Evolutionary conservation across 2,888 invertebrate genomes (phyloP), one percentile per base, ranked within the genome.

Genomic region (Noctua comes): DNA sequence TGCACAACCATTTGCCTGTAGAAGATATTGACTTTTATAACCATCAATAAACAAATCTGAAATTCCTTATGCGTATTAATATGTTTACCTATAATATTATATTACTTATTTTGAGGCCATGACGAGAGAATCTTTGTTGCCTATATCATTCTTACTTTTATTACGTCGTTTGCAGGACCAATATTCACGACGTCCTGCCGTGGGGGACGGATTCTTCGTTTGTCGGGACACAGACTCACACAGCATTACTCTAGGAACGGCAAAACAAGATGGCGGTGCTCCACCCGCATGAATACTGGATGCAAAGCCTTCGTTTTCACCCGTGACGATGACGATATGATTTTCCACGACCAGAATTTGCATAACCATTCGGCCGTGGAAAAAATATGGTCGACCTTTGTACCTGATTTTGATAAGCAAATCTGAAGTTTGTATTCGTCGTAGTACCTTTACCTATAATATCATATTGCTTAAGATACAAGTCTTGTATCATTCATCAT

Each of bases 211-310:
- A 80, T 80, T n/a, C 31, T 74, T 16, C 74, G 36, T 21, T 46
- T 59, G 10, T 71, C 68, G 31, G 91, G 93, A 62, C 62, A 0
- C 91, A 88, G 91, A 69, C 93, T 91, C 78, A 88, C 90, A 51
- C 87, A 89, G 21, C 92, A 93, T 21, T 88, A 90, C 6, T 83
- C 76, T 8, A 85, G 87, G 1, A 88, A 89, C 0, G 66, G 74
- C 27, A 90, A 88, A 75, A 86, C 82, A 0, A 80, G 90, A 18
- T 93, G 92, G 92, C 90, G 86, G 74, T 93, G 92, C 68, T 88
- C 89, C 7, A 91, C 91, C 1, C 89, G 6, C 62, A 62, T 62
- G 62, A 62, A 62, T 21, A 62, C 62, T 62, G 62, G 62, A 31
- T 64, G 62, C 21, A 64, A 64, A 21, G 62, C 62, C 10, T 64